Conservation (phyloP, 2,888 invertebrate genomes). For the Entomobrya proxima region DNA sequence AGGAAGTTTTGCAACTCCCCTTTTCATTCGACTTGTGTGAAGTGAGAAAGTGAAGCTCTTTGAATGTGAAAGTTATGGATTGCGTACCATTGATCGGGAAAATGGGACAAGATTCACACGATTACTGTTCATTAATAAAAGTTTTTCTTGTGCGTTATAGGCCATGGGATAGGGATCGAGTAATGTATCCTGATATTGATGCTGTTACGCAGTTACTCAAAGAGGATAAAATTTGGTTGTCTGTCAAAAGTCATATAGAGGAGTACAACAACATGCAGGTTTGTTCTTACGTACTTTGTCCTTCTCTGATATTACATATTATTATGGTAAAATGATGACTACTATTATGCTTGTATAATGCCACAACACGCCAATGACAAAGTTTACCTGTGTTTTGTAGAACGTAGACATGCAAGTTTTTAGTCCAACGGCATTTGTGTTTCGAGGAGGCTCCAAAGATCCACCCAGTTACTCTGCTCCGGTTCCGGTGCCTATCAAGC, state of each 20-base stretch:
- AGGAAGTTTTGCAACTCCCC: background rate
- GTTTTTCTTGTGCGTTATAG: slow-evolving; percentile 76
- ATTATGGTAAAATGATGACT: background rate
- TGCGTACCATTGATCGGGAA: background rate
- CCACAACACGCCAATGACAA: background rate
- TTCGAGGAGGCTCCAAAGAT: slow-evolving; percentile 57
- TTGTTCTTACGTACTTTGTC: slow-evolving; percentile 3
- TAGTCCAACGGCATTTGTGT: slow-evolving; percentile 78
- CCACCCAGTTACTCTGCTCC: background rate
- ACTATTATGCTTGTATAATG: background rate
- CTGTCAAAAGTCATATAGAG: slow-evolving; percentile 79
- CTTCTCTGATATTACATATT: background rate
- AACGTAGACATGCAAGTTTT: slow-evolving; percentile 79
- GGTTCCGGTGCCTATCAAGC: background rate
- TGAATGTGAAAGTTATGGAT: background rate
- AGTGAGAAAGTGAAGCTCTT: background rate
- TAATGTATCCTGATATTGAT: slow-evolving; percentile 83
- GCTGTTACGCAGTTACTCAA: slow-evolving; percentile 80
- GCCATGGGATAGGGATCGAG: slow-evolving; percentile 82
- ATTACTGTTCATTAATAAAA: background rate
- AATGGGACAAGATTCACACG: background rate
- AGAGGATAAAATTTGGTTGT: slow-evolving; percentile 80
- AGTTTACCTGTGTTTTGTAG: slow-evolving; percentile 75
- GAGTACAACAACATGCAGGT: slow-evolving; percentile 78
- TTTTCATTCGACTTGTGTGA: background rate